Evolutionary conservation across 1,140 invertebrate genomes (phyloP).

Genomic region (Eriocheir sinensis): DNA sequence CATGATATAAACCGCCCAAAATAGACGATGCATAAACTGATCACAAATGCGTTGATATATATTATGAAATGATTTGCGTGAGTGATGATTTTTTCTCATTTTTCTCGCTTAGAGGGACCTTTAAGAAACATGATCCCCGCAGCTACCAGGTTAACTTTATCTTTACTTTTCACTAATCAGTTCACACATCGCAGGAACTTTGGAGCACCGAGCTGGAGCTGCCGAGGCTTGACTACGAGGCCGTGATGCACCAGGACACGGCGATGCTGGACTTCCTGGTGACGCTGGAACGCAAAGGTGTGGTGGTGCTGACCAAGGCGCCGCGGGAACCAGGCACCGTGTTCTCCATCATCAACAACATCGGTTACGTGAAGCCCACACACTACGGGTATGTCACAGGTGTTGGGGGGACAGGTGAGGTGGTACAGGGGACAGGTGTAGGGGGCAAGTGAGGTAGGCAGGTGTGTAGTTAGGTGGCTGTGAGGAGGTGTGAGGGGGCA

Average conservation of each 20-base stretch:
- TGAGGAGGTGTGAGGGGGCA: no score
- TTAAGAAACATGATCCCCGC: no score
- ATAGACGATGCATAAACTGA: no score
- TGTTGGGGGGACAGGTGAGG: not conserved
- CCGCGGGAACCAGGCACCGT: slow-evolving; percentile 83
- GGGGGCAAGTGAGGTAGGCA: not conserved
- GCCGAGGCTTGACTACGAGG: slow-evolving; percentile 82
- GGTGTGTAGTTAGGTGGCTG: no score
- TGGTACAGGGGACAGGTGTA: not conserved
- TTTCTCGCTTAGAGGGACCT: no score
- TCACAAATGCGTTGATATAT: no score
- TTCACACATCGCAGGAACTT: slow-evolving; percentile 25
- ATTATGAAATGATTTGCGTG: no score
- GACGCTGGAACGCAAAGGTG: slow-evolving; percentile 84
- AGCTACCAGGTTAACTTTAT: no score
- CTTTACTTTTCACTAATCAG: no score
- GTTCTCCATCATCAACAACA: slow-evolving; percentile 83
- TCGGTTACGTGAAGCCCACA: slow-evolving; percentile 86
- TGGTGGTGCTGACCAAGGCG: slow-evolving; percentile 84
- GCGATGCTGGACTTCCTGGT: slow-evolving; percentile 84
- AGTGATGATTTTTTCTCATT: no score
- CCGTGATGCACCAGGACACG: slow-evolving; percentile 82
- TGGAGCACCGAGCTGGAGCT: slow-evolving; percentile 42
- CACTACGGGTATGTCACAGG: slow-evolving; percentile 85
- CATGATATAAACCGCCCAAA: no score